These are phyloP conservation scores for Limnephilus marmoratus DNA, from an alignment of 2,888 invertebrate species.

Conservation along the genomic window DNA sequence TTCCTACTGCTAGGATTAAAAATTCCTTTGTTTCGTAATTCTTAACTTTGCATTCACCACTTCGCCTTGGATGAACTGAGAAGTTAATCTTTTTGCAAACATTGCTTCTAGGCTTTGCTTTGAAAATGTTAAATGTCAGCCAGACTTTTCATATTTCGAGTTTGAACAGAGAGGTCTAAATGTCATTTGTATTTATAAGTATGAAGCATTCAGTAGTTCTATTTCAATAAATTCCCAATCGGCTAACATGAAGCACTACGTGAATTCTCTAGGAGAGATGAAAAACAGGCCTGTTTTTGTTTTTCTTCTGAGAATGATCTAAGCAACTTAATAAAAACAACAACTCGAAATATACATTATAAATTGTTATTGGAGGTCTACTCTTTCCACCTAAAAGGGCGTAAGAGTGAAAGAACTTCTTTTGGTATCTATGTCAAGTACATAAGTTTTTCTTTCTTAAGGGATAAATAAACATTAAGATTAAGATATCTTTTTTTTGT, in stretches of 20 bases:
- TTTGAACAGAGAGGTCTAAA: slow-evolving; percentile 6
- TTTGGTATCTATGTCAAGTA: too few relatives aligned
- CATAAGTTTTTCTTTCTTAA: too few relatives aligned
- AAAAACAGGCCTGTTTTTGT: neutral
- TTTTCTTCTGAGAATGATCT: neutral
- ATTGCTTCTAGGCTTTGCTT: neutral
- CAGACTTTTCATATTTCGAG: neutral
- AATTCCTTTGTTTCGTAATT: neutral
- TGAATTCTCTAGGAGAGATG: neutral
- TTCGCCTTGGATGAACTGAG: slow-evolving; percentile 16
- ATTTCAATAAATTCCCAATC: slow-evolving; percentile 6
- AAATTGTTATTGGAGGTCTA: too few relatives aligned
- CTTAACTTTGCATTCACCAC: neutral
- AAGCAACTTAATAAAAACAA: neutral
- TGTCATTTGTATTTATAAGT: slow-evolving; percentile 34
- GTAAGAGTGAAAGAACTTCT: too few relatives aligned
- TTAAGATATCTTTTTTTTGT: too few relatives aligned
- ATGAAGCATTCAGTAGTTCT: slow-evolving; percentile 3
- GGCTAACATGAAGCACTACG: neutral
- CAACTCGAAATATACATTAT: neutral
- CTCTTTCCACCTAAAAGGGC: too few relatives aligned
- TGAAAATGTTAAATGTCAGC: slow-evolving; percentile 17
- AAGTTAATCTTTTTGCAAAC: neutral
- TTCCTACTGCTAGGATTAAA: slow-evolving; percentile 1
- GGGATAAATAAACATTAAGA: too few relatives aligned